phyloP scores from a whole-genome alignment of 1,140 invertebrate genomes.

The Halictus rubicundus region DNA sequence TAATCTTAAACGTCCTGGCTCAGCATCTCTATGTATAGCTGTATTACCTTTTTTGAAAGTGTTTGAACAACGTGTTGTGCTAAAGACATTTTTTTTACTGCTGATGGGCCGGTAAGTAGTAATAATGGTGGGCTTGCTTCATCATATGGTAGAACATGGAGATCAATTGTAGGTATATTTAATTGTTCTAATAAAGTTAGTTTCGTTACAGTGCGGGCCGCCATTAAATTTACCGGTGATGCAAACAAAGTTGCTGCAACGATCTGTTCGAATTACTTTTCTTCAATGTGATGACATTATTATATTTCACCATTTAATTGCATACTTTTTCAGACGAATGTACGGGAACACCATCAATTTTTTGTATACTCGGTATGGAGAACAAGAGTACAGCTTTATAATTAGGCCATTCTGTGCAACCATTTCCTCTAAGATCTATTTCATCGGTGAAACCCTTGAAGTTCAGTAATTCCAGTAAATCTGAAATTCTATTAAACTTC shows the following conservation, averaged over 20 bases:
- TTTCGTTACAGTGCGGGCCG: constrained; percentile 64
- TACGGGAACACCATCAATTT: constrained; percentile 65
- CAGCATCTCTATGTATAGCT: background rate
- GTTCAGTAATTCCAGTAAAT: constrained; percentile 66
- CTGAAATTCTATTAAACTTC: constrained; percentile 68
- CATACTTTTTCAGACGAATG: constrained; percentile 64
- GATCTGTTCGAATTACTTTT: constrained; percentile 53
- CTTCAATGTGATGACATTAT: background rate
- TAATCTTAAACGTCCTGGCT: background rate
- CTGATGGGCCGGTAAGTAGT: constrained; percentile 67
- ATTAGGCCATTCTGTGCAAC: constrained; percentile 72
- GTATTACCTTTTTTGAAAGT: constrained; percentile 61
- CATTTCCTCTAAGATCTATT: constrained; percentile 68
- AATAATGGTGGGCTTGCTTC: constrained; percentile 63
- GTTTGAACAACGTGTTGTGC: constrained; percentile 47
- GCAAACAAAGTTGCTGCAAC: constrained; percentile 61
- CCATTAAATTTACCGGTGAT: constrained; percentile 58
- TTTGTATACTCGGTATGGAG: constrained; percentile 63
- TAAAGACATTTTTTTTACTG: constrained; percentile 61
- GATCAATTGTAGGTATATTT: constrained; percentile 60
- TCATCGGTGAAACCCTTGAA: constrained; percentile 62
- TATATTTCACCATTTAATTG: background rate
- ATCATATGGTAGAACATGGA: constrained; percentile 65
- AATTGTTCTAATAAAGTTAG: constrained; percentile 69
- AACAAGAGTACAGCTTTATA: constrained; percentile 68